Evolutionary conservation across 2,113 vertebrate genomes (phyloP), one percentile per base, ranked within the genome.

Genomic region (Typhlomys cinereus): DNA sequence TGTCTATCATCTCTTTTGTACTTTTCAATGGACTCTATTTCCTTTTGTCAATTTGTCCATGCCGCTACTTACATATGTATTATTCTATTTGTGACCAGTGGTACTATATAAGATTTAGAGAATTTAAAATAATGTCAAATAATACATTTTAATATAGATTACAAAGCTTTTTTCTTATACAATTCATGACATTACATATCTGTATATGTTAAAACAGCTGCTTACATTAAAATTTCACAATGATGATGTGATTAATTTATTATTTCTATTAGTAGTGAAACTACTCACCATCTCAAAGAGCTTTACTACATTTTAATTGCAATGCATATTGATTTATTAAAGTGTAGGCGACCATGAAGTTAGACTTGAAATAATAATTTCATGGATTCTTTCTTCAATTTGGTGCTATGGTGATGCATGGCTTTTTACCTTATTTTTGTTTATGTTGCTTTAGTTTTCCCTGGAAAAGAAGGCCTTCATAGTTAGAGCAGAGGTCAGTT

Each of bases 401-500:
- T 7, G 54, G 8, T 41, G 36, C 12, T 61, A 4, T 59, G 18
- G 44, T 17, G 4, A 13, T 80, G 0, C 5, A 18, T 61, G 3
- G 0, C 1, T n/a, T 86, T 85, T 85, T 34, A 69, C 80, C 7
- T 57, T 34, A 4, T 66, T 92, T 84, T 13, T 27, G 7, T 39
- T 21, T 70, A 5, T 50, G 81, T 89, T 61, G 1, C 0, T 93
- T 94, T 93, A 59, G 74, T 71, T 69, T 96, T 54, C 48, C 34
- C 34, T 10, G 44, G n/a, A n/a, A 95, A 96, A 92, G n/a, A 83
- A 20, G 5, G 62, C 66, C 59, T 91, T 66, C 36, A 66, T 64
- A 80, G 41, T 85, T 89, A 89, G n/a, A 96, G 39, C 36, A 90
- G 75, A 93, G 79, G 73, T 92, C 85, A 39, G 52, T 69, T 71